phyloP scores from a whole-genome alignment of 2,113 vertebrate species.

The Indri indri region DNA sequence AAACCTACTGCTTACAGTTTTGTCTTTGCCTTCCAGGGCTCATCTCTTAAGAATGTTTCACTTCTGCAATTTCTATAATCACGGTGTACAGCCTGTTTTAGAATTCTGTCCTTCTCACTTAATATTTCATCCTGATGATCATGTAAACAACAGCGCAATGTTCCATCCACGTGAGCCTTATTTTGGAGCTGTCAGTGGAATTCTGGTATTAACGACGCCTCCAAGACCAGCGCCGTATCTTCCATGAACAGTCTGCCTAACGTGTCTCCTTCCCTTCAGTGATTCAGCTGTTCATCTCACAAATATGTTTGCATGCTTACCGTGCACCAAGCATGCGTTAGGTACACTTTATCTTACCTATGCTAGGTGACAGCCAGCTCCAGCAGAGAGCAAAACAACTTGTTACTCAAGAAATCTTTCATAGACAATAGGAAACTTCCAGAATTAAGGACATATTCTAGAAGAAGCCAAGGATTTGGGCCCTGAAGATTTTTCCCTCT shows the following conservation, averaged over 20 bases:
- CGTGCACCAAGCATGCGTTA: neutral
- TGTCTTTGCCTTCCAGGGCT: neutral
- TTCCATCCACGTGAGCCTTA: accelerated
- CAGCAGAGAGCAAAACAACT: neutral
- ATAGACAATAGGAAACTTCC: neutral
- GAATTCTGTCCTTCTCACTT: neutral
- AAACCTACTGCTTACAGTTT: neutral
- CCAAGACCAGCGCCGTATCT: neutral
- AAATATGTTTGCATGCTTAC: neutral
- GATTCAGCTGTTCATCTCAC: neutral
- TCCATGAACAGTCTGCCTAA: accelerated
- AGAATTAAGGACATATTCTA: neutral
- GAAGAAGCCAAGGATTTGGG: neutral
- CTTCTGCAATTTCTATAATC: neutral
- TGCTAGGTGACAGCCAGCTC: accelerated
- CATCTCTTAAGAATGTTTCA: neutral
- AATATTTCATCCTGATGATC: neutral
- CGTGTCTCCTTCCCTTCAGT: accelerated
- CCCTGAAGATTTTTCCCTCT: neutral
- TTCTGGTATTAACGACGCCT: neutral
- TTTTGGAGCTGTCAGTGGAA: neutral
- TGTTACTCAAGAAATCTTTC: neutral
- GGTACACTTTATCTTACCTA: accelerated
- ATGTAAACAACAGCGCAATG: neutral
- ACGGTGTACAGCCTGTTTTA: accelerated